Evolutionary conservation across 2,888 invertebrate species (phyloP), one percentile per base, ranked within the genome.

Genomic region (Heteropelma amictum): DNA sequence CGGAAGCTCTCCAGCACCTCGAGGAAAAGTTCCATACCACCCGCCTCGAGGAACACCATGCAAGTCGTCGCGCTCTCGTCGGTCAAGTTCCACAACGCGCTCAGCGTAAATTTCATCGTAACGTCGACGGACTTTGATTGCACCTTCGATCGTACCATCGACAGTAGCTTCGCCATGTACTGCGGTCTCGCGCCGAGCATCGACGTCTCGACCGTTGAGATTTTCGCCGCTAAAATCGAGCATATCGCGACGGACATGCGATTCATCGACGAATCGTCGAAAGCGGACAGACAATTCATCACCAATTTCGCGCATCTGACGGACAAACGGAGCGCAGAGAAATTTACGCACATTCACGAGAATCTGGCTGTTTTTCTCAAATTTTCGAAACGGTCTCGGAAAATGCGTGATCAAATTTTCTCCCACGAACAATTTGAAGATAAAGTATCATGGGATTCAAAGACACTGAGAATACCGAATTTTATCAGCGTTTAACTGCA

Each of bases 171-270:
- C 61, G 90, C 89, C 94, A 95, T 94, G 85, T 94, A 94, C 14
- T 90, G 90, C 0, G 92, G 91, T 72, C 93, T 91, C 1, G 93
- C 91, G 12, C 94, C 94, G 33, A 95, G 88, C 83, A 91, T 90
- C 0, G 93, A 92, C 0, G 94, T 94, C 88, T 94, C 93, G 23
- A 90, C 90, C 0, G 94, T 94, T 2, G 94, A 92, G 71, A 93
- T 93, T 89, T 92, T 90, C 6, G 91, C 91, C 47, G 89, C 91
- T 26, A 95, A 89, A 77, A 95, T 94, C 72, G 94, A 94, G 82
- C 94, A 94, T 75, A 95, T 94, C 0, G 95, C 95, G n/a, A 95
- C 94, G 19, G 94, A 93, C 94, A 95, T 94, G 64, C 94, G 90
- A 83, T 93, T 93, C 92, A 94, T 93, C 53, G 93, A 92, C 3